Evolutionary conservation across 1,140 invertebrate genomes (phyloP).

Genomic region (Hyles euphorbiae): DNA sequence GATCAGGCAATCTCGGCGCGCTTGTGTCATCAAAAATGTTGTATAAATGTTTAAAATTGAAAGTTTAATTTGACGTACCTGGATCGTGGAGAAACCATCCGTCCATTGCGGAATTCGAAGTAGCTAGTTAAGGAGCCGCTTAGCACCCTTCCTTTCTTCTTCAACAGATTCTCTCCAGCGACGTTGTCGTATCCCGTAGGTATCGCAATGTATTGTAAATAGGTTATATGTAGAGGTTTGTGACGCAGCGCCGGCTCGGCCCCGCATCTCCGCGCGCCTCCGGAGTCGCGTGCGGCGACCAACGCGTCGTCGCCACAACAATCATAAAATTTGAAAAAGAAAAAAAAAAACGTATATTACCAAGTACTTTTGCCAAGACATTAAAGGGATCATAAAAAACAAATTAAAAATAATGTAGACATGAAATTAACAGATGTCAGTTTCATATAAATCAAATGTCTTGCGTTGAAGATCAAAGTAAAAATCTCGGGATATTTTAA

Average conservation of each 20-base stretch:
- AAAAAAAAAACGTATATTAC: no score
- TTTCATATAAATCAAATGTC: no score
- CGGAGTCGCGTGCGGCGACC: no score
- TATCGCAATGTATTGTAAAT: neutral
- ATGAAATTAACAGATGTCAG: no score
- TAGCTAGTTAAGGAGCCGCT: constrained; percentile 53
- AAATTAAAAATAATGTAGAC: no score
- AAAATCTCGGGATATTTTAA: no score
- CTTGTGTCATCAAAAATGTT: neutral
- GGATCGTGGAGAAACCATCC: constrained; percentile 50
- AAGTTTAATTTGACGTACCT: constrained; percentile 51
- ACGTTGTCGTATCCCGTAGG: neutral
- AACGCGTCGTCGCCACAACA: no score
- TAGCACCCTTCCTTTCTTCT: constrained; percentile 31
- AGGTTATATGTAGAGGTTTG: neutral
- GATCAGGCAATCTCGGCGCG: neutral
- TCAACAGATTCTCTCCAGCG: neutral
- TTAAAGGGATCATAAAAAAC: no score
- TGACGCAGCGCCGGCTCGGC: neutral
- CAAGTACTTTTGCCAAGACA: no score
- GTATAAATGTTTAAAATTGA: constrained; percentile 13
- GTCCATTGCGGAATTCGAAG: constrained; percentile 60
- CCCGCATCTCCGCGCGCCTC: neutral
- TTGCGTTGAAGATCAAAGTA: no score
- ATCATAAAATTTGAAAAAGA: no score